A percentile compares a stretch with the other conserved stretches of the same genome.
phyloP scores from a whole-genome alignment of 1,140 invertebrate species.

The Conus ventricosus region DNA sequence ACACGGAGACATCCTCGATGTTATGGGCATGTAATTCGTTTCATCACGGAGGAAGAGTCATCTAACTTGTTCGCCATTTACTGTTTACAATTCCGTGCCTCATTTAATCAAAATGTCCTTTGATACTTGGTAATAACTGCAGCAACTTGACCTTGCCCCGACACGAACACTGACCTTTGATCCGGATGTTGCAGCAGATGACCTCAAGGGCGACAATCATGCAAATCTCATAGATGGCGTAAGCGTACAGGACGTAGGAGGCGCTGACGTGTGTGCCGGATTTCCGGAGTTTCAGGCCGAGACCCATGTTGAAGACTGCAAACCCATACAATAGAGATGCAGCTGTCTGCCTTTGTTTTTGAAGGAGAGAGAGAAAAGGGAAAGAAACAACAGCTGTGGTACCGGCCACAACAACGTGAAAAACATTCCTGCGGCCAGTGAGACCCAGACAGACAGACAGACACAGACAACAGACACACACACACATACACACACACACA shows the following conservation, averaged over 20 bases:
- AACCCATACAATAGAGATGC: conserved; percentile 3
- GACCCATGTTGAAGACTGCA: conserved; percentile 93
- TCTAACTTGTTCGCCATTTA: no score
- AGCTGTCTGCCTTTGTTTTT: not conserved
- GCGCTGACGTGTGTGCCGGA: conserved; percentile 89
- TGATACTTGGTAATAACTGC: no score
- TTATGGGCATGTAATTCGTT: no score
- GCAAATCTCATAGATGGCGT: conserved; percentile 90
- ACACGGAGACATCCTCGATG: no score
- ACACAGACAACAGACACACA: no score
- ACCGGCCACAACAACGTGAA: not conserved
- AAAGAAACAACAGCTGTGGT: not conserved
- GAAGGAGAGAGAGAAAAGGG: not conserved
- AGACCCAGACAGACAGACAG: no score
- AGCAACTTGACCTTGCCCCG: not conserved
- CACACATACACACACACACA: no score
- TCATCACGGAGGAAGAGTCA: no score
- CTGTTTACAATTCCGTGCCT: no score
- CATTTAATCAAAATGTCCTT: no score
- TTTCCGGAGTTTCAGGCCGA: conserved; percentile 88
- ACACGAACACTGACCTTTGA: conserved; percentile 48
- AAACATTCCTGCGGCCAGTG: no score
- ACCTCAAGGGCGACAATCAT: conserved; percentile 86
- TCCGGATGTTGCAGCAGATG: conserved; percentile 49
- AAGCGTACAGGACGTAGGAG: conserved; percentile 89